Base-by-base conservation (phyloP, 1,140 invertebrate genomes). In the Hermetia illucens region DNA sequence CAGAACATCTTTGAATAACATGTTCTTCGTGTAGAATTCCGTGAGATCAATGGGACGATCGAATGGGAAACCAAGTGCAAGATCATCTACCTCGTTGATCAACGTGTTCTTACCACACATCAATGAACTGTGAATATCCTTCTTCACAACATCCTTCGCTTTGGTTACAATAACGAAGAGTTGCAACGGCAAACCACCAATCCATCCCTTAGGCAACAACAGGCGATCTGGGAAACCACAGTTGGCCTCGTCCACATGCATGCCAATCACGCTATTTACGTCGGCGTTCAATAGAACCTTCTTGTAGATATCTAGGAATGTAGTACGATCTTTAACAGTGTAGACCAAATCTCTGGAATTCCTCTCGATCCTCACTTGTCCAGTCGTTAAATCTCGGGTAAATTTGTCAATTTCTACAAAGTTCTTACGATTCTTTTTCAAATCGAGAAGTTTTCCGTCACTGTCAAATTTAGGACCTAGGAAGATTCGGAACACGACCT, bases 351-450 rank as follows among this genome's bases (percentile, higher is more conserved):
- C 71, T 10, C 66, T 64, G 4, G 79, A 82, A 42, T 67, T 69
- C 34, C 81, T 73, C 25, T 66, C 61, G 40, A 85, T 69, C 27
- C 66, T 60, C 51, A 81, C 82, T 39, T 74, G 63, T 34, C 81
- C 81, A 40, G 69, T 58, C 5, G 58, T 53, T 25, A 86, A 58
- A 38, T 73, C 66, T 48, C 72, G 69, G 21, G 69, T 47, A 55
- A 80, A 84, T 50, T 70, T 72, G 46, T 85, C 81, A 34, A 84
- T 55, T 53, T 77, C 68, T 32, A 79, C 69, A 46, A 79, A 81
- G 49, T 71, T 66, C 21, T 69, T 62, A 41, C 70, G 68, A 47
- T 72, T 70, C 42, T 73, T 59, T 39, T 75, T 70, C 29, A 73
- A 60, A 27, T 65, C 64, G 40, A 70, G 62, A 27, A 63, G 55